Evolutionary conservation across 2,888 invertebrate species (phyloP), one percentile per base, ranked within the genome.

Genomic region (Lacanobia oleracea): DNA sequence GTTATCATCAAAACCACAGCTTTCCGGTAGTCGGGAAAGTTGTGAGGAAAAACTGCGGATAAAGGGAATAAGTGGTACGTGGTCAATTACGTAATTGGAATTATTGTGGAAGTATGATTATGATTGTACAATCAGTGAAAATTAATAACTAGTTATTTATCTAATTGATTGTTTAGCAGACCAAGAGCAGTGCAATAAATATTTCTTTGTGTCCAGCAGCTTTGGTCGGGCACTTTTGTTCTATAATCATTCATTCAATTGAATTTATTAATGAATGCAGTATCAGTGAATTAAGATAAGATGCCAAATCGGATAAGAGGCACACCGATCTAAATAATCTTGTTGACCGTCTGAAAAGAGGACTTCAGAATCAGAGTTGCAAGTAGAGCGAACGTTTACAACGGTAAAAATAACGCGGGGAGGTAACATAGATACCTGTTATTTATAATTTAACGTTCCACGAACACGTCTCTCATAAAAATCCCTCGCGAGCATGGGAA

Each of bases 401-500:
- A 89, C 91, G 89, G 93, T 88, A 81, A 61, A 85, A 86, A 78
- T 82, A 84, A 75, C 75, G 75, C 81, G 67, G 51, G 62, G 40
- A 43, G 59, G 60, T 66, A 73, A 79, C 75, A 79, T 83, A 79
- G 78, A 78, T 87, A 88, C 84, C 82, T 85, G 88, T 83, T 90
- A 92, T 93, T 91, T 91, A 91, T 91, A 91, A 91, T 92, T 90
- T 90, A 92, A 91, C 91, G 91, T 92, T 91, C 89, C 88, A 81
- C 83, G 89, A 91, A 89, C 86, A 88, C 71, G 84, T 86, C 83
- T 87, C 75, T 86, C 87, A 89, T 92, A 93, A 92, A 92, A 91
- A 91, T 91, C 91, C 89, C 88, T 89, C 77, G 83, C 88, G 87
- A 90, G 91, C 92, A 91, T 92, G 93, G 94, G 93, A 93, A 94